These are phyloP conservation scores for Mustelus asterias DNA, from an alignment of 2,113 vertebrate species.

Conservation along the genomic window DNA sequence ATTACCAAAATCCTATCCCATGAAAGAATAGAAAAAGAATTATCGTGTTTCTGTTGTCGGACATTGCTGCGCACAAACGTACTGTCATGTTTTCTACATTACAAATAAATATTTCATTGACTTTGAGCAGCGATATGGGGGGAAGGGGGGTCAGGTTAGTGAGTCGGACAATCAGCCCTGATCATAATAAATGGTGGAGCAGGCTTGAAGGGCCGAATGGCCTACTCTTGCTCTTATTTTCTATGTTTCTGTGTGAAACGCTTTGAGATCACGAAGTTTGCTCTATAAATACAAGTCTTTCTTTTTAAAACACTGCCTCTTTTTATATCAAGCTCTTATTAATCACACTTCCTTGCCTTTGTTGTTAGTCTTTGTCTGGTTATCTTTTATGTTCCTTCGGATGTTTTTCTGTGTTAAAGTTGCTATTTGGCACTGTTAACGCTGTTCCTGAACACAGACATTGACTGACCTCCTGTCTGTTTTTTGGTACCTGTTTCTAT, in stretches of 20 bases:
- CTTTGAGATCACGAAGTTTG: too few species aligned
- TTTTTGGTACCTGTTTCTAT: neutral
- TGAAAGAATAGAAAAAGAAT: neutral
- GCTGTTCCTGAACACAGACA: neutral
- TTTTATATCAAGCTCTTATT: neutral
- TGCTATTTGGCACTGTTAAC: neutral
- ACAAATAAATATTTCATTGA: too few species aligned
- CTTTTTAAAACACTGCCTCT: neutral
- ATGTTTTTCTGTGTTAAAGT: neutral
- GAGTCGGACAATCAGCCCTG: too few species aligned
- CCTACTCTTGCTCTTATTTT: too few species aligned
- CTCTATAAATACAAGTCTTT: neutral
- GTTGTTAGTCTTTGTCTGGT: neutral
- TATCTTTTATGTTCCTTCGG: neutral
- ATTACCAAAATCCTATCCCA: neutral
- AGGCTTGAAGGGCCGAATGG: too few species aligned
- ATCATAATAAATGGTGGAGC: too few species aligned
- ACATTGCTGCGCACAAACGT: neutral
- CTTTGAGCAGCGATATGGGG: too few species aligned
- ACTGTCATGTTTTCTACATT: neutral
- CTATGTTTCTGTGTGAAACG: too few species aligned
- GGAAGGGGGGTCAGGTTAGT: too few species aligned
- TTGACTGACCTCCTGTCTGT: neutral
- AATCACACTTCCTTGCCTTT: neutral
- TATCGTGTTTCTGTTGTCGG: neutral